phyloP scores from a whole-genome alignment of 2,797 vertebrate genomes.

The Lindbergichthys nudifrons region DNA sequence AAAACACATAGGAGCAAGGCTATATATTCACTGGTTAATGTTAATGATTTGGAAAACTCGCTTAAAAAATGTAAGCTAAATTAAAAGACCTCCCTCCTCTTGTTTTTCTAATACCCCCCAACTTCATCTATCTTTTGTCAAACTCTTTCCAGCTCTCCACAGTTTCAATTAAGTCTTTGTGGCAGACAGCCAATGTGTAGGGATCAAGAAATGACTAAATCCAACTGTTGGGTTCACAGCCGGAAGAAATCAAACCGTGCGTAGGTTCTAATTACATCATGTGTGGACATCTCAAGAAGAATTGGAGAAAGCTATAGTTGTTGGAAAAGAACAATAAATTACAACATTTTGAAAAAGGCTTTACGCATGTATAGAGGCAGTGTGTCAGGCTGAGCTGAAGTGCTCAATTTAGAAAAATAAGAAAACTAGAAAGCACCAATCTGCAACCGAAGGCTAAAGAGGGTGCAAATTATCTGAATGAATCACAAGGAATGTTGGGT shows the following conservation, averaged over 20 bases:
- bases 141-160: not conserved
- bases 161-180: not conserved
- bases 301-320: not conserved
- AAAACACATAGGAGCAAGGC: conserved; percentile 2
- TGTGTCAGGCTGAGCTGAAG: not conserved
- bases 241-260: not conserved
- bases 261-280: conserved; percentile 3
- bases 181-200: conserved; percentile 12
- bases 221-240: conserved; percentile 2
- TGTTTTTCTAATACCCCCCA: not conserved
- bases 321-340: not conserved
- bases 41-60: not conserved
- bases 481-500: not conserved
- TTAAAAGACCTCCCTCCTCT: not conserved
- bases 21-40: not conserved
- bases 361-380: not conserved
- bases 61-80: not conserved
- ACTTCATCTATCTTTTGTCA: not conserved
- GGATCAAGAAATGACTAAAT: conserved; percentile 9
- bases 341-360: not conserved
- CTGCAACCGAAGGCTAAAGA: not conserved
- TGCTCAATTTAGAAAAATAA: not conserved
- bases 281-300: not conserved
- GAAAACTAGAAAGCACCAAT: not conserved
- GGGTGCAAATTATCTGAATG: not conserved